Evolutionary conservation across 2,888 invertebrate genomes (phyloP).

Genomic region (Liodrosophila aerea): DNA sequence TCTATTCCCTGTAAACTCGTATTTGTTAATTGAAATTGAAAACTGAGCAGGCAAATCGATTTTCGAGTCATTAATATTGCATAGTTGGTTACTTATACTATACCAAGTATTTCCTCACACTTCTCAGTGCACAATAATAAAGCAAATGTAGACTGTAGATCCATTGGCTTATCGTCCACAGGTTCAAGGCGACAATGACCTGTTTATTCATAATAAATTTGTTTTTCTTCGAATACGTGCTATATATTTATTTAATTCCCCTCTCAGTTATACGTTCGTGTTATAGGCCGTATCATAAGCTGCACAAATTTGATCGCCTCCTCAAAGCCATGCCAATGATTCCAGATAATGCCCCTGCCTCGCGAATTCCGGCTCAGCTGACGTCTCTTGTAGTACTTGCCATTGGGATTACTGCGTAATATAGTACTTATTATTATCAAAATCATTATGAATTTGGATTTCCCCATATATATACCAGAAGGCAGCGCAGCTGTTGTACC

Average conservation of each 20-base stretch:
- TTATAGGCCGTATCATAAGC: slow-evolving; percentile 85
- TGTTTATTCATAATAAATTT: no score
- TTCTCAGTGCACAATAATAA: no score
- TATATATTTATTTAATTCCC: no score
- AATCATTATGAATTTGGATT: neutral
- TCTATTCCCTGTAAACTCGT: slow-evolving; percentile 15
- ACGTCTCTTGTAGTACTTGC: slow-evolving; percentile 84
- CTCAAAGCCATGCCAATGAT: slow-evolving; percentile 85
- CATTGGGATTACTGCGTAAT: slow-evolving; percentile 86
- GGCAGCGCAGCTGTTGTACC: slow-evolving; percentile 87
- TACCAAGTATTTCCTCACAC: neutral
- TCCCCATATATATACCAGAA: slow-evolving; percentile 82
- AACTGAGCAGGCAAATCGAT: slow-evolving; percentile 8
- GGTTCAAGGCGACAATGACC: no score
- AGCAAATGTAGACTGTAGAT: no score
- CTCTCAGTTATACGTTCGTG: slow-evolving; percentile 2
- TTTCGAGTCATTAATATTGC: neutral
- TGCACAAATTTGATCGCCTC: slow-evolving; percentile 85
- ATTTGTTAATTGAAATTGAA: slow-evolving; percentile 51
- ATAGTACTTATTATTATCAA: no score
- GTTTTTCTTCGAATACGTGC: no score
- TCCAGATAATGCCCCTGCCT: slow-evolving; percentile 84
- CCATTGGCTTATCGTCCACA: no score
- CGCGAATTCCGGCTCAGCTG: slow-evolving; percentile 34
- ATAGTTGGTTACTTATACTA: neutral